Evolutionary conservation across 2,797 vertebrate species (phyloP).

Genomic region (Momotus momota): DNA sequence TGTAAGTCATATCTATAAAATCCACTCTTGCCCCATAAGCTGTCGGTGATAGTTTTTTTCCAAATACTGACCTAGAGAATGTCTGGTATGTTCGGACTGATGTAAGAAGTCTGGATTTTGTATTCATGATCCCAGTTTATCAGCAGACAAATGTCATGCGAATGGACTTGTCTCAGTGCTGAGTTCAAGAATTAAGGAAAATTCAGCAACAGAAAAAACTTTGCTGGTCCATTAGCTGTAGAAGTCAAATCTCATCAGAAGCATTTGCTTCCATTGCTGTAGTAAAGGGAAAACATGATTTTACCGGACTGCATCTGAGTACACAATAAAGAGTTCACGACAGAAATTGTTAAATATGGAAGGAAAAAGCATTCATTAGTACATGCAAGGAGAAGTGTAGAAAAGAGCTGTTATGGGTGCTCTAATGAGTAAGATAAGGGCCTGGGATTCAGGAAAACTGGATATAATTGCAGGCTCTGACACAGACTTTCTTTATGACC

Average conservation of each 20-base stretch:
- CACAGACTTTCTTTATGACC: background rate
- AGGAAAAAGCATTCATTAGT: background rate
- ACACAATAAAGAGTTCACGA: background rate
- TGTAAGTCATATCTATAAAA: constrained; percentile 29
- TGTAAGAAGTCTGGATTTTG: constrained; percentile 47
- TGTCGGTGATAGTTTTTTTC: background rate
- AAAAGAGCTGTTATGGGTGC: background rate
- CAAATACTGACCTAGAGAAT: constrained; percentile 25
- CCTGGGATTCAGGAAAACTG: background rate
- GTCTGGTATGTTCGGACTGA: constrained; percentile 48
- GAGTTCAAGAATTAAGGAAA: background rate
- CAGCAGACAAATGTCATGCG: background rate
- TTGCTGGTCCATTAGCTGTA: background rate
- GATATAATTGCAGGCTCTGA: background rate
- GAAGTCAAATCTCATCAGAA: background rate
- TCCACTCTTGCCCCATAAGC: background rate
- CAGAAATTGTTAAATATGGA: background rate
- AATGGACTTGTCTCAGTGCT: background rate
- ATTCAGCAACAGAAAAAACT: background rate
- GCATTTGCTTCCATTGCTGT: background rate
- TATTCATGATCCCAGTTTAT: background rate
- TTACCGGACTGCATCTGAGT: background rate
- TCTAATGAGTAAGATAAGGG: background rate
- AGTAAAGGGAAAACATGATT: background rate
- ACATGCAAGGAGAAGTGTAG: background rate